Evolutionary conservation across 2,888 invertebrate genomes (phyloP).

Genomic region (Pelosia muscerda): DNA sequence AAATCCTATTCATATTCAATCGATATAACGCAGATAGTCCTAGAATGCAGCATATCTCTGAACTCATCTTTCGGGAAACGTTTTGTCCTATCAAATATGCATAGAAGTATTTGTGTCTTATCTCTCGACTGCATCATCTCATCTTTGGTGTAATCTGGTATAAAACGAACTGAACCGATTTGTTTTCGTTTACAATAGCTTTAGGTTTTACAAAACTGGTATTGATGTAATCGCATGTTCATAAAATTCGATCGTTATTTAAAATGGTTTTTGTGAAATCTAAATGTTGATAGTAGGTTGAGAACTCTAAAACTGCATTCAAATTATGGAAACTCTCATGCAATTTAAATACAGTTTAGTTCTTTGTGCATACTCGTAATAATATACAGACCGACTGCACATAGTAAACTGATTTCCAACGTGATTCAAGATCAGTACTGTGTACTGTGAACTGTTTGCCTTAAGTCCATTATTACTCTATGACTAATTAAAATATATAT

Average conservation of each 20-base stretch:
- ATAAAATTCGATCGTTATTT: background rate
- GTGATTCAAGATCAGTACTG: no score
- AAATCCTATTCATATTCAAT: background rate
- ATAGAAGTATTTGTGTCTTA: background rate
- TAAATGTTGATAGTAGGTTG: background rate
- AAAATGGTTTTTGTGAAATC: slow-evolving; percentile 9
- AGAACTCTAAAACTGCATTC: no score
- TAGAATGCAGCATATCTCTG: slow-evolving; percentile 2
- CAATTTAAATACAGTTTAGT: no score
- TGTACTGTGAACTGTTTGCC: no score
- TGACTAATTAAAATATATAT: no score
- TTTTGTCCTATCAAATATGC: slow-evolving; percentile 2
- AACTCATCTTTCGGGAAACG: background rate
- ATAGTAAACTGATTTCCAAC: no score
- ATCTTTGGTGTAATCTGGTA: background rate
- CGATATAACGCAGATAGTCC: background rate
- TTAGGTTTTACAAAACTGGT: background rate
- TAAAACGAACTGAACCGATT: background rate
- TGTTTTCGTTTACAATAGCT: background rate
- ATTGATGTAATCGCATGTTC: no score
- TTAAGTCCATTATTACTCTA: no score
- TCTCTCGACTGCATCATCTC: background rate
- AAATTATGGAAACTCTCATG: no score
- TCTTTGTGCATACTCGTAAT: no score
- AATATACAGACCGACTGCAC: no score